These are phyloP conservation scores for Scatophagus argus DNA, from an alignment of 2,113 vertebrate species.

Conservation along the genomic window DNA sequence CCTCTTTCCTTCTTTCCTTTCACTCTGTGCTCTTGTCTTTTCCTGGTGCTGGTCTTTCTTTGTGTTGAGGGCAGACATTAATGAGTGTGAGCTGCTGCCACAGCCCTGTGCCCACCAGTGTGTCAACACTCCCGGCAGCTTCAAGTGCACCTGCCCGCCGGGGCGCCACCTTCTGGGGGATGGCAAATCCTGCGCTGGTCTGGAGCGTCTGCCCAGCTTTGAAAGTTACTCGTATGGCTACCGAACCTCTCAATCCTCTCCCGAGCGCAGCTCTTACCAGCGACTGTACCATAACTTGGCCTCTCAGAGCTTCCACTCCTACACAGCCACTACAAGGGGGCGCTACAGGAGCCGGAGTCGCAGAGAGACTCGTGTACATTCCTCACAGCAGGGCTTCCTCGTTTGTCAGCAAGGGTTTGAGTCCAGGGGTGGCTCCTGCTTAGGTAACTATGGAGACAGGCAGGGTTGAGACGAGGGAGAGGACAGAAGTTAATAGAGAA, in stretches of 20 bases:
- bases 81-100: conserved; percentile 94
- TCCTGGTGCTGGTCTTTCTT: conserved; percentile 80
- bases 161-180: conserved; percentile 95
- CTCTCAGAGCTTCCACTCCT: conserved; percentile 93
- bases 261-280: conserved; percentile 86
- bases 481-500: background rate
- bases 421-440: conserved; percentile 86
- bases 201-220: conserved; percentile 92
- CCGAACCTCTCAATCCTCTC: conserved; percentile 88
- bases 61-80: conserved; percentile 92
- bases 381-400: conserved; percentile 37
- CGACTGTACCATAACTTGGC: conserved; percentile 91
- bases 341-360: conserved; percentile 84
- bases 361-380: conserved; percentile 40
- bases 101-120: conserved; percentile 94
- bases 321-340: conserved; percentile 84
- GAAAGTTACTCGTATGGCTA: conserved; percentile 88
- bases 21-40: background rate
- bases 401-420: conserved; percentile 91
- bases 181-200: conserved; percentile 96
- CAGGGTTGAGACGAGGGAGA: conserved; percentile 58
- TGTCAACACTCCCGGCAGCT: conserved; percentile 96
- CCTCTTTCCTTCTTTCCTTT: background rate
- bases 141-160: conserved; percentile 93
- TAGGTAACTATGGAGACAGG: conserved; percentile 92